Percentiles rank a stretch among this genome's conserved stretches.
These are phyloP conservation scores for Cheirogaleus medius DNA, from an alignment of 2,113 vertebrate species.

Conservation along the genomic window DNA sequence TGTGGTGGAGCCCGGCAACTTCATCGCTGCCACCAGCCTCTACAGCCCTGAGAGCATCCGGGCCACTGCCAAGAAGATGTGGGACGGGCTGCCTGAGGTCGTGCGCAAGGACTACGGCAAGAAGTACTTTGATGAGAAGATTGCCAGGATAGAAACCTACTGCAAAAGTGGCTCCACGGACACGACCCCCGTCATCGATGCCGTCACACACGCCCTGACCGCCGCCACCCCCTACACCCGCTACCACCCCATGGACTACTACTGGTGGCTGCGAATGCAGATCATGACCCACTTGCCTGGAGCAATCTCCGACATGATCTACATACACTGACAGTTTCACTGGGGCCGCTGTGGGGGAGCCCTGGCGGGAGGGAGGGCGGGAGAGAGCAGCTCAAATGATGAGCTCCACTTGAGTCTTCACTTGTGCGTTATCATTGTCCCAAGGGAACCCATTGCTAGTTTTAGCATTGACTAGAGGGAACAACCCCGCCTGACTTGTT, in stretches of 20 bases:
- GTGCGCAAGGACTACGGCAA: slow-evolving; percentile 86
- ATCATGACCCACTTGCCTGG: slow-evolving; percentile 88
- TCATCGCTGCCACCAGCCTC: slow-evolving; percentile 86
- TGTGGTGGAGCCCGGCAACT: slow-evolving; percentile 89
- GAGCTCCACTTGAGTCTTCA: background rate
- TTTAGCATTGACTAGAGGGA: background rate
- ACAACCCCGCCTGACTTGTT: background rate
- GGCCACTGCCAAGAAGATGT: slow-evolving; percentile 86
- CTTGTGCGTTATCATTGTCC: background rate
- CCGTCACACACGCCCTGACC: slow-evolving; percentile 84
- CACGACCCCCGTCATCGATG: slow-evolving; percentile 81
- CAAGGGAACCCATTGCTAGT: background rate
- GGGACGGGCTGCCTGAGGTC: slow-evolving; percentile 84
- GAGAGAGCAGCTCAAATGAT: background rate
- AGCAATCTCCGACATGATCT: slow-evolving; percentile 85
- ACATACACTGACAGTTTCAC: slow-evolving; percentile 80
- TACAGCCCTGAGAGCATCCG: slow-evolving; percentile 86
- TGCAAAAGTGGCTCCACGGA: slow-evolving; percentile 84
- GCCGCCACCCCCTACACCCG: slow-evolving; percentile 83
- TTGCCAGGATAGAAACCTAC: slow-evolving; percentile 85
- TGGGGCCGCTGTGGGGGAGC: fast-evolving
- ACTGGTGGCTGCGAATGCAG: slow-evolving; percentile 90
- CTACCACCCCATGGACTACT: slow-evolving; percentile 91
- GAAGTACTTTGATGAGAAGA: slow-evolving; percentile 87
- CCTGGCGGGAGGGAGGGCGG: background rate